These are phyloP conservation scores for Drosophila mimica DNA, from an alignment of 2,888 invertebrate species.

Conservation along the genomic window DNA sequence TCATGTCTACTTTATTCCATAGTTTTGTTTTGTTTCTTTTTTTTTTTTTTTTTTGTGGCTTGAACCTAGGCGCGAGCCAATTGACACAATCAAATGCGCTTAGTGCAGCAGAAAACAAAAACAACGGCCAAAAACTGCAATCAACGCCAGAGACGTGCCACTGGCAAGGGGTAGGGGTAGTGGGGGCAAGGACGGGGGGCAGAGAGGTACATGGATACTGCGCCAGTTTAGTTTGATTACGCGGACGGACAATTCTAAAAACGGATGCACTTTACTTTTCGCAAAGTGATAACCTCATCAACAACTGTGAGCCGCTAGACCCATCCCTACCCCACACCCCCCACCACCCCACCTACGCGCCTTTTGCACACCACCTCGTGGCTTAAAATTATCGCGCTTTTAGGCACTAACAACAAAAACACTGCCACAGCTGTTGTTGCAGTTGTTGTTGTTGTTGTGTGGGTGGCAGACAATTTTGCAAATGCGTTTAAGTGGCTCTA, in stretches of 20 bases:
- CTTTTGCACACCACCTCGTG: constrained; percentile 25
- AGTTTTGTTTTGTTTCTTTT: not conserved
- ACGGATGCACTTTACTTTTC: constrained; percentile 78
- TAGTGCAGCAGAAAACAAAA: constrained; percentile 73
- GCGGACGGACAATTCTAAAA: constrained; percentile 66
- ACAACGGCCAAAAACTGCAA: constrained; percentile 60
- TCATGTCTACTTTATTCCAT: not conserved
- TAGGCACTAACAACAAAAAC: constrained; percentile 34
- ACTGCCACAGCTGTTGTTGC: constrained; percentile 20
- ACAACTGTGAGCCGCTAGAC: constrained; percentile 21
- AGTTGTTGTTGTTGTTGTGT: constrained; percentile 58
- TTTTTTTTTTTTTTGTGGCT: constrained; percentile 25
- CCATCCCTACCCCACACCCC: not conserved
- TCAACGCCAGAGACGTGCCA: constrained; percentile 49
- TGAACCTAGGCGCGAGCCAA: constrained; percentile 82
- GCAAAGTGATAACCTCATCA: constrained; percentile 79
- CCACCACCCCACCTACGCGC: not conserved
- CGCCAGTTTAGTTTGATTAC: constrained; percentile 76
- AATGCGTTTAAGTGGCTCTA: constrained; percentile 80
- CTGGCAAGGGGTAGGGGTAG: not conserved
- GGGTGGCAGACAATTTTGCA: constrained; percentile 76
- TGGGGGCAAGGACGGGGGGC: not conserved
- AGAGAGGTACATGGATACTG: constrained; percentile 35
- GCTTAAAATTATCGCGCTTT: constrained; percentile 72
- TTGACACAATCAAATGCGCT: constrained; percentile 85